Conservation (phyloP, 1,140 invertebrate genomes). For the Eufriesea mexicana region DNA sequence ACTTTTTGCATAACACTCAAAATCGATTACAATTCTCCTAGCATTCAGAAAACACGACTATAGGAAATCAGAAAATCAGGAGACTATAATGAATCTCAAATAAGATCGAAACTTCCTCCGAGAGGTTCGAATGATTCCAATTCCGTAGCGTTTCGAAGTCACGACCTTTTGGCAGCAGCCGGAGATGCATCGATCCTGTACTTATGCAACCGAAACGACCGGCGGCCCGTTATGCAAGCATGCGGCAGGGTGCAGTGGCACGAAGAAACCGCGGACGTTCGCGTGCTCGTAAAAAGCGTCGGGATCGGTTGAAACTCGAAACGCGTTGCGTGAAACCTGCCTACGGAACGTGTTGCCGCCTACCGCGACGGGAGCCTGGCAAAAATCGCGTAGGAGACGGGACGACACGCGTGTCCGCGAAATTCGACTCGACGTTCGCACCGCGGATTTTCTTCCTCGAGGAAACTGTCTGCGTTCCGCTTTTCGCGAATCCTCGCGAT, state of each 20-base stretch:
- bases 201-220: slow-evolving; percentile 63
- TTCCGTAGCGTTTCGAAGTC: background rate
- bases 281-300: slow-evolving; percentile 58
- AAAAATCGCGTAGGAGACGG: slow-evolving; percentile 45
- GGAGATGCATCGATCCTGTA: slow-evolving; percentile 43
- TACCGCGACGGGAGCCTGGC: slow-evolving; percentile 15
- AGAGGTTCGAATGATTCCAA: background rate
- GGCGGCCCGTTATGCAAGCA: slow-evolving; percentile 69
- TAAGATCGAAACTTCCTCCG: no score
- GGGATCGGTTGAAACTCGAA: slow-evolving; percentile 72
- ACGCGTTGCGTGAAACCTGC: slow-evolving; percentile 60
- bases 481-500: background rate
- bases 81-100: no score
- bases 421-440: slow-evolving; percentile 30
- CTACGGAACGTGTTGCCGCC: slow-evolving; percentile 43
- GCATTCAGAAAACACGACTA: no score
- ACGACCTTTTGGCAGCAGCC: background rate
- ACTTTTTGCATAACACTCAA: no score
- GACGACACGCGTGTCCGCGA: slow-evolving; percentile 22
- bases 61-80: no score
- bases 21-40: no score
- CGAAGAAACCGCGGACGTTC: slow-evolving; percentile 65
- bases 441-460: background rate
- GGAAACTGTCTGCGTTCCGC: background rate
- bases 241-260: slow-evolving; percentile 61